These are phyloP conservation scores for Plagiodera versicolora DNA, from an alignment of 2,888 invertebrate species.

Conservation along the genomic window DNA sequence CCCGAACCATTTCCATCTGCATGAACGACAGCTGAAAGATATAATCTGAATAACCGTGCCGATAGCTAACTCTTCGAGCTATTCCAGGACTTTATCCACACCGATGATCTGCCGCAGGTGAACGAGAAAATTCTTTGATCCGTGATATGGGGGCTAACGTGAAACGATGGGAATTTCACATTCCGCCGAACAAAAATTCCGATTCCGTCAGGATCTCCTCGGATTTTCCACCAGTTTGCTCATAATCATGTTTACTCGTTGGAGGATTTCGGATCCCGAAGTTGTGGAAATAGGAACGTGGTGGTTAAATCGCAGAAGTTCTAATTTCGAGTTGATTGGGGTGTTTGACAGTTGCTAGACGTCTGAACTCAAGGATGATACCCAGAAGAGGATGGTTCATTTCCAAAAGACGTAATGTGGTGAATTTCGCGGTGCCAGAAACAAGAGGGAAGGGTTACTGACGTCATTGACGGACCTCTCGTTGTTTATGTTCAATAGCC, in stretches of 20 bases:
- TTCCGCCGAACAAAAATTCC: slow-evolving; percentile 17
- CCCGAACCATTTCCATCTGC: neutral
- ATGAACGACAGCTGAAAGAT: neutral
- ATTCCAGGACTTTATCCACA: neutral
- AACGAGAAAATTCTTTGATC: slow-evolving; percentile 2
- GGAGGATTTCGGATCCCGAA: neutral
- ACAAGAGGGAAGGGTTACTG: too few relatives aligned
- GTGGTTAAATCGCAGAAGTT: too few relatives aligned
- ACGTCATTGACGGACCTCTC: too few relatives aligned
- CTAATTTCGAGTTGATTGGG: too few relatives aligned
- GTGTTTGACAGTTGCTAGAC: too few relatives aligned
- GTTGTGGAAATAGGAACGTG: neutral
- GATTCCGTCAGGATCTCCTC: neutral
- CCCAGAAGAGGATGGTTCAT: too few relatives aligned
- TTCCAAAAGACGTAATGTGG: too few relatives aligned
- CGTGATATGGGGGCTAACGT: slow-evolving; percentile 9
- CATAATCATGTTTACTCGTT: neutral
- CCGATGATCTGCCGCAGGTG: neutral
- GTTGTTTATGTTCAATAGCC: too few relatives aligned
- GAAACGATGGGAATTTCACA: slow-evolving; percentile 23
- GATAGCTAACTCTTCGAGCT: neutral
- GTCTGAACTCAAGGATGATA: too few relatives aligned
- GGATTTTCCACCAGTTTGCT: neutral
- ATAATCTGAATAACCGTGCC: neutral
- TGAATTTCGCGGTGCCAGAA: too few relatives aligned